phyloP scores from a whole-genome alignment of 2,113 vertebrate genomes.

The Tragelaphus imberbis region DNA sequence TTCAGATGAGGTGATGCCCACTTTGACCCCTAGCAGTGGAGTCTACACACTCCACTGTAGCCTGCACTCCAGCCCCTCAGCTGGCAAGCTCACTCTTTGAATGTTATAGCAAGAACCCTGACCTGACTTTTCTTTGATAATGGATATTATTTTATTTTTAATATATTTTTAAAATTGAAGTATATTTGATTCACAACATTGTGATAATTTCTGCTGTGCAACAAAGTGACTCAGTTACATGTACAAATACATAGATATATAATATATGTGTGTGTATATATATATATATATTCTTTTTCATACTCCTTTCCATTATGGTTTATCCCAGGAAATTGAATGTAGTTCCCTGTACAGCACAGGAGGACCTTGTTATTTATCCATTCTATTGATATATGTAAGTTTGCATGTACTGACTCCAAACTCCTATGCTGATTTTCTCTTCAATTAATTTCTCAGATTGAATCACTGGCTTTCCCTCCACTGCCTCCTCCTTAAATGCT shows the following conservation, averaged over 20 bases:
- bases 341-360: background rate
- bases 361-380: background rate
- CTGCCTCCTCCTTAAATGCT: background rate
- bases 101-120: background rate
- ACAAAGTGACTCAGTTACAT: background rate
- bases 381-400: background rate
- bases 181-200: background rate
- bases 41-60: fast-evolving
- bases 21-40: fast-evolving
- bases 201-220: background rate
- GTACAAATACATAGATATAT: background rate
- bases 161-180: background rate
- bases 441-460: background rate
- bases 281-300: background rate
- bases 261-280: fast-evolving
- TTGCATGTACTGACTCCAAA: background rate
- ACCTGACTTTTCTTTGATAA: background rate
- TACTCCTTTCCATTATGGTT: background rate
- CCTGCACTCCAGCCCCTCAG: background rate
- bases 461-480: background rate
- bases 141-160: background rate
- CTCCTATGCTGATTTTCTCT: background rate
- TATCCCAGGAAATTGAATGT: background rate
- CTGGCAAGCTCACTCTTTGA: background rate
- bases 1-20: background rate